phyloP scores from a whole-genome alignment of 1,140 invertebrate genomes.

The Aphelinus atriplicis region DNA sequence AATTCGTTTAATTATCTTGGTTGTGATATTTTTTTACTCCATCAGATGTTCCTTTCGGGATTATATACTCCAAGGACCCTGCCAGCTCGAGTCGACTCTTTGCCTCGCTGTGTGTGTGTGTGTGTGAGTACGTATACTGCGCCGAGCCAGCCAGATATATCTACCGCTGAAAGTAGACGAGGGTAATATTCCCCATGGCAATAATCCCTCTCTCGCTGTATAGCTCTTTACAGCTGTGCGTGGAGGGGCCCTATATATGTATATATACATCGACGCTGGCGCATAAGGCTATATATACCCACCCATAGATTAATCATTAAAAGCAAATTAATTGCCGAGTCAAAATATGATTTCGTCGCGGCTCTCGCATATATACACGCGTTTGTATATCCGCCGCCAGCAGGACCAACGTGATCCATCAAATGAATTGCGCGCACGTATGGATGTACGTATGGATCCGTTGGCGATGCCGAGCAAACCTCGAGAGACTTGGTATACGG shows the following conservation, averaged over 20 bases:
- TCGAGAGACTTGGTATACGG: too few relatives aligned
- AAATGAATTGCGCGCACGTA: too few relatives aligned
- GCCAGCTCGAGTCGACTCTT: conserved; percentile 8
- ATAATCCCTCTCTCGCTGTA: conserved; percentile 35
- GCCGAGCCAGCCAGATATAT: conserved; percentile 1
- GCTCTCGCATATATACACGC: conserved; percentile 50
- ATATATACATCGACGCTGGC: too few relatives aligned
- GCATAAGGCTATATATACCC: background rate
- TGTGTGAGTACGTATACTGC: too few relatives aligned
- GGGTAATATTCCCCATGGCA: conserved; percentile 40
- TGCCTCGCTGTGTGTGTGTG: background rate
- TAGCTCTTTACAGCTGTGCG: conserved; percentile 22
- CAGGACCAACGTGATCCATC: too few relatives aligned
- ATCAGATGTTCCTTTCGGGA: conserved; percentile 36
- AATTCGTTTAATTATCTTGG: conserved; percentile 24
- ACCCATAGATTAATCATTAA: background rate
- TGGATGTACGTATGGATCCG: too few relatives aligned
- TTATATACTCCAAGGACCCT: conserved; percentile 36
- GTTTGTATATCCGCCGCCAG: conserved; percentile 46
- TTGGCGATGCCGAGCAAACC: too few relatives aligned
- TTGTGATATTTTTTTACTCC: conserved; percentile 26
- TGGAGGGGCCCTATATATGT: background rate
- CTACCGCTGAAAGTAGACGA: conserved; percentile 31
- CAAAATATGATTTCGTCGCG: conserved; percentile 53
- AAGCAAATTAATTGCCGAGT: background rate